phyloP scores from a whole-genome alignment of 2,113 vertebrate genomes.

The Corythornis cristatus region DNA sequence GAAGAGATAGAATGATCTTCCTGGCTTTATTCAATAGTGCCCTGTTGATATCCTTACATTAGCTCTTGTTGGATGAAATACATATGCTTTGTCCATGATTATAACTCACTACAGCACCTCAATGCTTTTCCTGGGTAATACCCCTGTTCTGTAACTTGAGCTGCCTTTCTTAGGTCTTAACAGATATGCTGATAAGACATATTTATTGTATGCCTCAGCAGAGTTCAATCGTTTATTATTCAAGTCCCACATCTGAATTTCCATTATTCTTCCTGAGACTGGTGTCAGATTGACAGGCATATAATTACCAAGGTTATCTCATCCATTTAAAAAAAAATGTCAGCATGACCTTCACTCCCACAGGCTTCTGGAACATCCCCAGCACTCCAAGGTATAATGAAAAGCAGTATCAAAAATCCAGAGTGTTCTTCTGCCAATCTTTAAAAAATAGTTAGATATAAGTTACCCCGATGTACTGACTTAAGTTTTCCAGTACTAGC shows the following conservation, averaged over 20 bases:
- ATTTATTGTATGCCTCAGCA: neutral
- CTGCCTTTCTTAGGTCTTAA: neutral
- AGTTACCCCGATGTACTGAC: neutral
- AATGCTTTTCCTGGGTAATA: neutral
- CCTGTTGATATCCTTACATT: neutral
- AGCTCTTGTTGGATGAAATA: neutral
- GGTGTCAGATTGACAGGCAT: constrained; percentile 7
- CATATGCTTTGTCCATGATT: neutral
- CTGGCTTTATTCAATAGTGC: neutral
- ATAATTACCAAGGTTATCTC: constrained; percentile 4
- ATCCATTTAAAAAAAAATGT: neutral
- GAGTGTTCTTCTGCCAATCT: neutral
- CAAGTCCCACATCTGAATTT: neutral
- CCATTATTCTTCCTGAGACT: neutral
- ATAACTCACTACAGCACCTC: neutral
- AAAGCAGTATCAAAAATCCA: neutral
- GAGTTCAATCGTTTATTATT: neutral
- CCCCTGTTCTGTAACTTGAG: neutral
- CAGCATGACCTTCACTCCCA: neutral
- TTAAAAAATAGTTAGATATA: neutral
- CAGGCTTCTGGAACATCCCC: neutral
- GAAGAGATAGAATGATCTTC: neutral
- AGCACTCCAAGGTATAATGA: neutral
- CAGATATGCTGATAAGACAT: neutral
- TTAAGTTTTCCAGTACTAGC: neutral